Percentiles rank a stretch among this genome's conserved stretches.
Conservation (phyloP, 2,113 vertebrate genomes). For the Ictalurus furcatus region DNA sequence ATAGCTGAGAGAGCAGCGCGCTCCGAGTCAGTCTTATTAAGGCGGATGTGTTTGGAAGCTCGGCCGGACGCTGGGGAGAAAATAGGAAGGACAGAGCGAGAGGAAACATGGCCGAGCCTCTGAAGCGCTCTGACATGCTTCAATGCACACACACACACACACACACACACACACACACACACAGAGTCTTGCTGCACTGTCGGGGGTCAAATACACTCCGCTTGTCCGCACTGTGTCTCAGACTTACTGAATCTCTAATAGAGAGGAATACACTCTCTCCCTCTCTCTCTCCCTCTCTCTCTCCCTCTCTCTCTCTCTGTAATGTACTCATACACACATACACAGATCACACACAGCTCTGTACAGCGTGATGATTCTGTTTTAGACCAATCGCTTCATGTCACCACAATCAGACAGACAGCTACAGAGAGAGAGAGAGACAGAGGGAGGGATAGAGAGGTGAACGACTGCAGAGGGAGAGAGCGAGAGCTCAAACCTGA, state of each 20-base stretch:
- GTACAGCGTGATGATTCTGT: conserved; percentile 33
- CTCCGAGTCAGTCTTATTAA: conserved; percentile 75
- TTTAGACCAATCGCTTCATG: conserved; percentile 68
- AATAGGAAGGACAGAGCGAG: conserved; percentile 77
- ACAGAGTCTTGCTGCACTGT: conserved; percentile 63
- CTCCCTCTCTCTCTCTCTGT: neutral
- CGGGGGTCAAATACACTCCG: conserved; percentile 67
- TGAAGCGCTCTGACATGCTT: conserved; percentile 74
- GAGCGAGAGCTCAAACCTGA: neutral
- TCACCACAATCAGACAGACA: conserved; percentile 57
- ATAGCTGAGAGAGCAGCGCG: conserved; percentile 72
- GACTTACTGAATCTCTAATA: conserved; percentile 66
- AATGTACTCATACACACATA: neutral
- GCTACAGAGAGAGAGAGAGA: neutral
- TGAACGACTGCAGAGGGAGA: neutral
- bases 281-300: conserved; percentile 5
- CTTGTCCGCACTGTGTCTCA: conserved; percentile 61
- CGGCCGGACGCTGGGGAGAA: conserved; percentile 74
- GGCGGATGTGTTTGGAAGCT: conserved; percentile 77
- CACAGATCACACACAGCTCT: conserved; percentile 7
- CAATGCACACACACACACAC: conserved; percentile 45
- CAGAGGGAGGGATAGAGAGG: neutral
- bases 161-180: conserved; percentile 48
- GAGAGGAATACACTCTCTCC: conserved; percentile 26
- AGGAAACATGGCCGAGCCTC: conserved; percentile 72